These are phyloP conservation scores for Notoglanidium macrostoma DNA, from an alignment of 2,797 vertebrate genomes.

Conservation along the genomic window DNA sequence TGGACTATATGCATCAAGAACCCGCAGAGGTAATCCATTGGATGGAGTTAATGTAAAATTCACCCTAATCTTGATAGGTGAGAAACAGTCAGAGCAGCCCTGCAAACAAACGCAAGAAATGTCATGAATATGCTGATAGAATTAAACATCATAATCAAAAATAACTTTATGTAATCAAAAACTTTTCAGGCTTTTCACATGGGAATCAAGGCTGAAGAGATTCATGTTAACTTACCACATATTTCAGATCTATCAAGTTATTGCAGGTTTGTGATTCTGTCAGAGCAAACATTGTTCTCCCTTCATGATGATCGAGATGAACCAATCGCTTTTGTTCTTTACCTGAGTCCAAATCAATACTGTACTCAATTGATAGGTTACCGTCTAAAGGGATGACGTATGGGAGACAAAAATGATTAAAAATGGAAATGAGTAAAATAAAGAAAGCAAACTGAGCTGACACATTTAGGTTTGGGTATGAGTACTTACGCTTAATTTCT, in stretches of 20 bases:
- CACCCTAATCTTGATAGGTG: conserved; percentile 60
- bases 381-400: conserved; percentile 24
- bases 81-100: conserved; percentile 63
- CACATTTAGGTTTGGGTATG: neutral
- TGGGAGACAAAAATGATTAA: neutral
- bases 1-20: conserved; percentile 57
- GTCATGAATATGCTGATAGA: neutral
- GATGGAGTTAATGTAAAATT: conserved; percentile 44
- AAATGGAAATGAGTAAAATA: conserved; percentile 5
- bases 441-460: neutral
- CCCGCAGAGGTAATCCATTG: conserved; percentile 15
- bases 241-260: neutral
- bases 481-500: conserved; percentile 24
- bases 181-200: neutral
- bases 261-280: conserved; percentile 14
- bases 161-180: neutral
- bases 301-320: conserved; percentile 38
- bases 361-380: conserved; percentile 59
- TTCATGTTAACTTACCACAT: conserved; percentile 48
- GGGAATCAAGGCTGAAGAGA: neutral
- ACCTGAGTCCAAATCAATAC: conserved; percentile 68
- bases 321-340: conserved; percentile 68
- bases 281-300: neutral
- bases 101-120: conserved; percentile 32
- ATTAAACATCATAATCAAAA: neutral